These are phyloP conservation scores for Fabriciana adippe DNA, from an alignment of 2,888 invertebrate genomes.

Conservation along the genomic window DNA sequence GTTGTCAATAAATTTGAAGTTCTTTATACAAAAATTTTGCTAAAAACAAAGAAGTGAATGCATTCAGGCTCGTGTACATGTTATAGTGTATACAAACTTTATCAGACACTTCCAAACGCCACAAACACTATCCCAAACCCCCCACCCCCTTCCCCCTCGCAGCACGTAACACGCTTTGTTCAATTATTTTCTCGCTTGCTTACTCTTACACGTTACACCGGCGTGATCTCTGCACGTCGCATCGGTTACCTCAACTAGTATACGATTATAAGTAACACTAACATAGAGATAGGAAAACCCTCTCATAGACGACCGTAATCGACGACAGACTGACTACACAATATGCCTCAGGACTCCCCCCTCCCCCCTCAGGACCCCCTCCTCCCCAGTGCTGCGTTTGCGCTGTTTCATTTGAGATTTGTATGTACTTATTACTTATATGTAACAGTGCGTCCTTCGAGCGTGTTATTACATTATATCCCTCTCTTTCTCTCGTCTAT, in stretches of 20 bases:
- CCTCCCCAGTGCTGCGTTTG: no score
- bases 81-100: conserved; percentile 2
- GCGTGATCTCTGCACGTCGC: background rate
- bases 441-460: background rate
- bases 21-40: no score
- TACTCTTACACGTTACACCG: no score
- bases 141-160: background rate
- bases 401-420: background rate
- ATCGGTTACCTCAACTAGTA: conserved; percentile 23
- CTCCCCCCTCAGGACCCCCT: no score
- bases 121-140: background rate
- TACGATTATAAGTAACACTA: conserved; percentile 12
- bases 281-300: background rate
- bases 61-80: conserved; percentile 1
- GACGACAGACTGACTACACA: background rate
- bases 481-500: background rate
- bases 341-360: no score
- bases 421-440: conserved; percentile 9
- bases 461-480: background rate
- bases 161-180: no score
- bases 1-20: no score
- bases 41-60: no score
- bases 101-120: background rate
- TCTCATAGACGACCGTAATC: no score
- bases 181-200: no score